phyloP scores from a whole-genome alignment of 64 coral and sea anemone genomes.

The Trachythela sp. region DNA sequence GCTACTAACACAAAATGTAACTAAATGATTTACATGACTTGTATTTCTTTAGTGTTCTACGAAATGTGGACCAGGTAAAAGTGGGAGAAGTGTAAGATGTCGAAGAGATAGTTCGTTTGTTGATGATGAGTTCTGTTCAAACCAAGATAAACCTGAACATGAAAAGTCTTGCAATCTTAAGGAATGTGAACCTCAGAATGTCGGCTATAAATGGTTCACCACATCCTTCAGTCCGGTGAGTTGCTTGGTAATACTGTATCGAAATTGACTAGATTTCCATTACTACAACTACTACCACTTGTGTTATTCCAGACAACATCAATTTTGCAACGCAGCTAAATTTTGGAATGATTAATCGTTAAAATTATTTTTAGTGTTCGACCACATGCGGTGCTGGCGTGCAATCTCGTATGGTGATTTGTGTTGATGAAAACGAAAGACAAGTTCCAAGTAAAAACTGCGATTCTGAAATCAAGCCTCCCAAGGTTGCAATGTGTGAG shows the following conservation, averaged over 20 bases:
- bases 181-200: not conserved
- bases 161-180: not conserved
- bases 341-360: no score
- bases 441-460: not conserved
- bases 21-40: not conserved
- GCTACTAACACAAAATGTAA: no score
- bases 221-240: not conserved
- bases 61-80: not conserved
- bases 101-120: not conserved
- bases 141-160: not conserved
- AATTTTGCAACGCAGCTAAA: no score
- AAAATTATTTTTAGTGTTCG: constrained; percentile 17
- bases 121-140: not conserved
- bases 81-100: not conserved
- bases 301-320: no score
- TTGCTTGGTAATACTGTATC: not conserved
- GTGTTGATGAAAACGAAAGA: not conserved
- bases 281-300: no score
- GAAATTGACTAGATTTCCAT: not conserved
- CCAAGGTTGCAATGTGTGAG: not conserved
- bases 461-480: not conserved
- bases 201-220: not conserved
- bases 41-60: not conserved
- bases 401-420: not conserved
- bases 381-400: not conserved